Base-by-base conservation (phyloP, 2,113 vertebrate genomes). In the Nyctibius bracteatus region DNA sequence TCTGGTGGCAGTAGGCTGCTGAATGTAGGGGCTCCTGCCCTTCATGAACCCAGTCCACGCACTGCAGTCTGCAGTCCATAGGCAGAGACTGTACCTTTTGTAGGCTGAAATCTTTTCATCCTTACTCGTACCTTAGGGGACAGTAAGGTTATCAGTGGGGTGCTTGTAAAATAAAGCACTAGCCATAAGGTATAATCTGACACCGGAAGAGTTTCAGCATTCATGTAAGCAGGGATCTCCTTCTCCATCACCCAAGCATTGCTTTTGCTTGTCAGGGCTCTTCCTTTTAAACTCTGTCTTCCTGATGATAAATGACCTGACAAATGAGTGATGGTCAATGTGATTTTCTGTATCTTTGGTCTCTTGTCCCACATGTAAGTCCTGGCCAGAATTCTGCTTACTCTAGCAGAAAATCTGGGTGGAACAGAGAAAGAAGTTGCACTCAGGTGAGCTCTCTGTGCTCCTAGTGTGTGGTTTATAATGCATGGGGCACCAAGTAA, bases 51-150 rank as follows among this genome's bases (percentile, higher is more conserved):
- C 1, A 9, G 5, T 51, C 41, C 5, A 2, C 14, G 5, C 37
- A 3, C 23, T 31, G 39, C 0, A 1, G 30, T 30, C 78, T 94
- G 74, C n/a, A 31, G 30, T 35, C 1, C 0, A 30, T 10, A 54
- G 70, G 43, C 58, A 77, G 51, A 73, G 28, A 22, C 63, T 79
- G 27, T 68, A 27, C 37, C 3, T 37, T 15, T 84, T 85, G 46
- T 23, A 68, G 77, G 47, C 73, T 89, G 47, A 79, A 92, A 41
- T 89, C 33, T 89, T 72, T 63, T 72, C 65, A 90, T 80, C 31
- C 41, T 82, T 47, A 25, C 44, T 82, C 8, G 1, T 44, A 71
- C 72, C 66, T 37, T n/a, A 68, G 41, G 75, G 55, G 44, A 44
- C 41, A 44, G 27, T 31, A 18, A 63, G 58, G 31, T n/a, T 74